Base-by-base conservation (phyloP, 2,888 invertebrate species). In the Caenorhabditis uteleia region DNA sequence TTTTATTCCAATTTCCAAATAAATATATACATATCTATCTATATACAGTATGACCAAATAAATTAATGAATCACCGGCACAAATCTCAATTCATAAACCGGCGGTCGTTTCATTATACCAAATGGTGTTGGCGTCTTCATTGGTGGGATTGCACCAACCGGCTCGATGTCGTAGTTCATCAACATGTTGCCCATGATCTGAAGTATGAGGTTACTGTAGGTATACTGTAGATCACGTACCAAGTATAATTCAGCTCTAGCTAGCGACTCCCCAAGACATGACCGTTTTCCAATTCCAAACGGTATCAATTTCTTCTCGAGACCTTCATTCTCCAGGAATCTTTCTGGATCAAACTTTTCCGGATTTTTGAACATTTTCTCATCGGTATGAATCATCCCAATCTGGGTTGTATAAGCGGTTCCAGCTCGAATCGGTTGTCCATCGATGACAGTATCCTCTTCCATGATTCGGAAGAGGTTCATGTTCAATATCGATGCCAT, bases 131-230 rank as follows among this genome's bases (percentile, higher is more conserved):
- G 26, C 2, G 48, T 46, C 26, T 59, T 50, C 5, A 53, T 59
- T 31, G 20, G 27, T 4, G 69, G 70, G 6, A 54, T 21, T 14
- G 29, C 25, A 25, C 50, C 58, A n/a, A 48, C 50, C 25, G 64
- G 42, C 34, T 60, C 38, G 20, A 71, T 27, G 10, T 64, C 45
- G 26, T 64, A 72, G 34, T 60, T 42, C 2, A 66, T 49, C 1
- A 69, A n/a, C 26, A 72, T 21, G 31, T 72, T 72, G 16, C 62
- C 68, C n/a, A 69, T 33, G n/a, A 72, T 60, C 71, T 70, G 50
- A 47, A 62, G 39, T n/a, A n/a, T 10, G 4, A 26, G 39, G 18
- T 40, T 20, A 3, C 5, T 40, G 25, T 23, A 23, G 3, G n/a
- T n/a, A n/a, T n/a, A n/a, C n/a, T n/a, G n/a, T 12, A 31, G 12